These are phyloP conservation scores for Alcis repandata DNA, from an alignment of 2,888 invertebrate genomes.

Conservation along the genomic window DNA sequence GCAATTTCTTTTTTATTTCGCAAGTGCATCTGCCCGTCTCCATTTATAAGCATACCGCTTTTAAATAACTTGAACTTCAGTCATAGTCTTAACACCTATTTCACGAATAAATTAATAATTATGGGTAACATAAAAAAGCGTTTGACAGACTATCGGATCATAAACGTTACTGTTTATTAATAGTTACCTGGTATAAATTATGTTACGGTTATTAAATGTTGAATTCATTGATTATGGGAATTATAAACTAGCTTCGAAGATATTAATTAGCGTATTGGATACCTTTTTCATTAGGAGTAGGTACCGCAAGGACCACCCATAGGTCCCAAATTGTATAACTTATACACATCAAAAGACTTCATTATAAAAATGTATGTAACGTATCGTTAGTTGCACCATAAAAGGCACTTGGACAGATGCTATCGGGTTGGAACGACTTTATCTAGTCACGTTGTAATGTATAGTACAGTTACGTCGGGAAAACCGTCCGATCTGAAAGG, in stretches of 20 bases:
- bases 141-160: slow-evolving; percentile 8
- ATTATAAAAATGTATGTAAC: slow-evolving; percentile 47
- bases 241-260: neutral
- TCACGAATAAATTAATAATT: slow-evolving; percentile 13
- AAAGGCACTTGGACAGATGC: slow-evolving; percentile 61
- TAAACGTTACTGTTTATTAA: slow-evolving; percentile 18
- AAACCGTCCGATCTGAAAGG: slow-evolving; percentile 58
- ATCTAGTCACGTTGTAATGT: slow-evolving; percentile 67
- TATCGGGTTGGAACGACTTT: slow-evolving; percentile 66
- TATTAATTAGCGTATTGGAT: slow-evolving; percentile 4
- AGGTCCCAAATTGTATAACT: slow-evolving; percentile 46
- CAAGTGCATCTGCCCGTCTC: slow-evolving; percentile 70
- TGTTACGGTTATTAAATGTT: slow-evolving; percentile 23
- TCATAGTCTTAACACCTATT: slow-evolving; percentile 23
- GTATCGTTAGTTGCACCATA: slow-evolving; percentile 55
- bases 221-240: neutral
- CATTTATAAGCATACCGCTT: slow-evolving; percentile 49
- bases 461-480: slow-evolving; percentile 69
- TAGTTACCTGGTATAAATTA: slow-evolving; percentile 6
- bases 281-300: slow-evolving; percentile 7
- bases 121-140: slow-evolving; percentile 14
- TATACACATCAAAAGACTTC: slow-evolving; percentile 42
- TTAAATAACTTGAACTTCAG: slow-evolving; percentile 29
- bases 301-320: slow-evolving; percentile 48
- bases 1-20: slow-evolving; percentile 65